phyloP scores from a whole-genome alignment of 2,888 invertebrate species.

The Drosophila phalerata region DNA sequence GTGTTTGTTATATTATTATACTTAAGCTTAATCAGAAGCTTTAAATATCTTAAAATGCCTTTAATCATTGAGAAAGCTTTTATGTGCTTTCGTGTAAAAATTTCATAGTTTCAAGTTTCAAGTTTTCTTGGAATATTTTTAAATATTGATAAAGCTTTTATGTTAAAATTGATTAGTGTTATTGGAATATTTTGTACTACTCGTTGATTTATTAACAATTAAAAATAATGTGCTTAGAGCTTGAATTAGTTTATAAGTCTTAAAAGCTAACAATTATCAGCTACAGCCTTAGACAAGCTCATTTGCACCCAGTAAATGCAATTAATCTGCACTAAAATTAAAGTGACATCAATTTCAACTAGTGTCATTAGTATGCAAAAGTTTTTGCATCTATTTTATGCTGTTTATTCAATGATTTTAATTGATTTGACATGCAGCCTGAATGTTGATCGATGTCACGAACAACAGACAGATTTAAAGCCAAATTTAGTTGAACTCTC shows the following conservation, averaged over 20 bases:
- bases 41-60: too few species aligned
- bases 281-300: not conserved
- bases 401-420: constrained; percentile 18
- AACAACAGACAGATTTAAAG: constrained; percentile 1
- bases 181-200: not conserved
- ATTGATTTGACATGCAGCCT: constrained; percentile 27
- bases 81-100: too few species aligned
- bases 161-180: not conserved
- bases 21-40: too few species aligned
- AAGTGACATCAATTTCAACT: not conserved
- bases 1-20: too few species aligned
- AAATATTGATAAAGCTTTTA: too few species aligned
- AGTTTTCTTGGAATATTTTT: too few species aligned
- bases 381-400: not conserved
- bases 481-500: not conserved
- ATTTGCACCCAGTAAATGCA: not conserved
- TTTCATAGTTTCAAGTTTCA: too few species aligned
- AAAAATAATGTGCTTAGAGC: not conserved
- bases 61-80: not conserved
- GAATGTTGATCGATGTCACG: constrained; percentile 35
- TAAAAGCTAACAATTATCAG: not conserved
- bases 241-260: too few species aligned
- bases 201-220: too few species aligned
- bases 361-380: constrained; percentile 3
- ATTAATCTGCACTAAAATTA: not conserved